A percentile compares a stretch with the other conserved stretches of the same genome.
These are phyloP conservation scores for Corvus moneduloides DNA, from an alignment of 2,113 vertebrate species.

Conservation along the genomic window DNA sequence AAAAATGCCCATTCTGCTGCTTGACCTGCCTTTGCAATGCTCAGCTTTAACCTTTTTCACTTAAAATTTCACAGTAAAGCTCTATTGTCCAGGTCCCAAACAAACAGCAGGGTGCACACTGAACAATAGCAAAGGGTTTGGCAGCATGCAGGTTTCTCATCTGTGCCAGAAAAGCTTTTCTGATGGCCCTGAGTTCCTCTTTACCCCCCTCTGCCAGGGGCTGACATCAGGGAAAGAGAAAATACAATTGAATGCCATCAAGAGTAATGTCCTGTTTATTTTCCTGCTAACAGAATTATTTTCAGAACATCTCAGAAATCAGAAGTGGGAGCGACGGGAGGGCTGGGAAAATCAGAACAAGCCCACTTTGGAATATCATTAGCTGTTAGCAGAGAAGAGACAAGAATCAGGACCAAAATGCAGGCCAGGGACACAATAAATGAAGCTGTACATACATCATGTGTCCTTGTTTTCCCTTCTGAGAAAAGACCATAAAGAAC, in stretches of 20 bases:
- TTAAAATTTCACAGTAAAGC: slow-evolving; percentile 19
- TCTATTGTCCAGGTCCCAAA: slow-evolving; percentile 30
- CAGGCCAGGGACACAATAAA: neutral
- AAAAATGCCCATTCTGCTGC: neutral
- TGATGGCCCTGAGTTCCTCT: slow-evolving; percentile 47
- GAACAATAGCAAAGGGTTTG: slow-evolving; percentile 48
- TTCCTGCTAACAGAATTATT: slow-evolving; percentile 50
- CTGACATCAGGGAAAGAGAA: slow-evolving; percentile 60
- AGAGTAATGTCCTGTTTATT: slow-evolving; percentile 58
- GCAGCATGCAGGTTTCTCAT: neutral
- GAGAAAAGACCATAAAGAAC: neutral
- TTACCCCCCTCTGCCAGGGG: slow-evolving; percentile 8
- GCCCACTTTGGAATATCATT: neutral
- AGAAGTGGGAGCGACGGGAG: neutral
- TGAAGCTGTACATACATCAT: neutral
- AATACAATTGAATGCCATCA: slow-evolving; percentile 58
- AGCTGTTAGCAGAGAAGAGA: neutral
- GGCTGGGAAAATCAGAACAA: neutral
- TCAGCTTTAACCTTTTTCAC: slow-evolving; percentile 9
- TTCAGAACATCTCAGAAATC: slow-evolving; percentile 29
- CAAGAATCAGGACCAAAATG: neutral
- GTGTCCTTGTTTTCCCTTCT: neutral
- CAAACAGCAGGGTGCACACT: slow-evolving; percentile 29
- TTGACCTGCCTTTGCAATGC: neutral
- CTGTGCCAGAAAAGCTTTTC: slow-evolving; percentile 49